Evolutionary conservation across 2,888 invertebrate species (phyloP).

Genomic region (Drosophila nr. perissopoda): DNA sequence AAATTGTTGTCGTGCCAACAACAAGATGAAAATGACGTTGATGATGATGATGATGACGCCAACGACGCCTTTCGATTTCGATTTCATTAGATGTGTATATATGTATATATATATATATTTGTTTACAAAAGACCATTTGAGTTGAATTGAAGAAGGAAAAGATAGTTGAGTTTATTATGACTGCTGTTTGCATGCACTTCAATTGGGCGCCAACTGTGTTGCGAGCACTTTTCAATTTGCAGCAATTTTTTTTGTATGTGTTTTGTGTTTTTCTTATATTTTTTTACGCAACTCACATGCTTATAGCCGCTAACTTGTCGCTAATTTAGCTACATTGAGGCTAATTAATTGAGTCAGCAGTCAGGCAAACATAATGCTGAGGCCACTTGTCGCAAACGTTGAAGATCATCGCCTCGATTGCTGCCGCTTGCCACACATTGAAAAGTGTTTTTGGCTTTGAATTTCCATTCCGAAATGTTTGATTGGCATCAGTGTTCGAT

Average conservation of each 20-base stretch:
- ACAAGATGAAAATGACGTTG: background rate
- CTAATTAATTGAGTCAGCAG: slow-evolving; percentile 65
- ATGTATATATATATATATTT: background rate
- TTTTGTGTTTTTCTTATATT: slow-evolving; percentile 17
- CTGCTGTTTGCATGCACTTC: slow-evolving; percentile 72
- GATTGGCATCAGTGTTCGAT: slow-evolving; percentile 50
- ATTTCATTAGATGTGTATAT: slow-evolving; percentile 35
- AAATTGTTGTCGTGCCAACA: slow-evolving; percentile 15
- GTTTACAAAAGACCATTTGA: slow-evolving; percentile 14
- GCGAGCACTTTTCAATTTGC: slow-evolving; percentile 70
- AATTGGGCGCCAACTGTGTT: slow-evolving; percentile 64
- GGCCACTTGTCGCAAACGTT: slow-evolving; percentile 32
- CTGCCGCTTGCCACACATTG: slow-evolving; percentile 17
- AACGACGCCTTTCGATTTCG: slow-evolving; percentile 66
- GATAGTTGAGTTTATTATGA: slow-evolving; percentile 10
- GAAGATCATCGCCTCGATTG: slow-evolving; percentile 54
- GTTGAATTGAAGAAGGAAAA: slow-evolving; percentile 3
- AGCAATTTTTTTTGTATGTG: slow-evolving; percentile 3
- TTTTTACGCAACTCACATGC: slow-evolving; percentile 32
- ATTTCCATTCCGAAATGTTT: slow-evolving; percentile 42
- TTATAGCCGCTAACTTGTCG: slow-evolving; percentile 56
- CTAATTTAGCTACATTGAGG: slow-evolving; percentile 74
- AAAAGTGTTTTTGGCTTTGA: slow-evolving; percentile 46
- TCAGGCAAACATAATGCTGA: slow-evolving; percentile 35
- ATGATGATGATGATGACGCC: slow-evolving; percentile 24